These are phyloP conservation scores for Ormia ochracea DNA, from an alignment of 2,888 invertebrate genomes.

Conservation along the genomic window DNA sequence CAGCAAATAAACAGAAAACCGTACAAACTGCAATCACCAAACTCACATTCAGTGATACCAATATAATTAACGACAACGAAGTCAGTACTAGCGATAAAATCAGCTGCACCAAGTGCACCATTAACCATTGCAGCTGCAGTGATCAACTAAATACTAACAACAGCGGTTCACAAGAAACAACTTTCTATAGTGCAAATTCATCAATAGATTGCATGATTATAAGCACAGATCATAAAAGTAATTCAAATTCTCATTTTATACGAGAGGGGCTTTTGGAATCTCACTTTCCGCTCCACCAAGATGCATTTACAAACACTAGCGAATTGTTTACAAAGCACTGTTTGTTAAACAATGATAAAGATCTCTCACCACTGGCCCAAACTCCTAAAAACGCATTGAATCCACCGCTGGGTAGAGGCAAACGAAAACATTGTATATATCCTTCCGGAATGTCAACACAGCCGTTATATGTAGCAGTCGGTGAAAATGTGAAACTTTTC, in stretches of 20 bases:
- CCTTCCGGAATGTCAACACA: conserved; percentile 51
- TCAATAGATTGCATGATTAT: conserved; percentile 70
- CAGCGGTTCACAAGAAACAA: conserved; percentile 74
- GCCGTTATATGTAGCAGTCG: conserved; percentile 18
- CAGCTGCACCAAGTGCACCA: conserved; percentile 70
- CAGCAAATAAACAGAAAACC: conserved; percentile 66
- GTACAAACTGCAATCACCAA: conserved; percentile 67
- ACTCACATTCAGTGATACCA: conserved; percentile 76
- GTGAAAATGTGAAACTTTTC: conserved; percentile 38
- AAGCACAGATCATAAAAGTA: conserved; percentile 53
- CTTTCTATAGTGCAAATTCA: conserved; percentile 76
- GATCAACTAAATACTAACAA: conserved; percentile 55
- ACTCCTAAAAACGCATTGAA: conserved; percentile 31
- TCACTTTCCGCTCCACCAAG: conserved; percentile 74
- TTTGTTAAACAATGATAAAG: conserved; percentile 25
- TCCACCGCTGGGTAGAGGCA: conserved; percentile 37
- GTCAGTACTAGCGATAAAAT: neutral
- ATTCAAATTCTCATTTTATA: conserved; percentile 57
- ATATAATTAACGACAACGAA: conserved; percentile 71
- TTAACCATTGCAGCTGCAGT: conserved; percentile 71
- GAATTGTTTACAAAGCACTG: conserved; percentile 34
- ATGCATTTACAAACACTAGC: conserved; percentile 55
- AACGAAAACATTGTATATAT: conserved; percentile 60
- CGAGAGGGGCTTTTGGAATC: conserved; percentile 76
- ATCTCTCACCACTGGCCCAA: conserved; percentile 15